Conservation (phyloP, 2,888 invertebrate genomes). For the Xylota segnis region DNA sequence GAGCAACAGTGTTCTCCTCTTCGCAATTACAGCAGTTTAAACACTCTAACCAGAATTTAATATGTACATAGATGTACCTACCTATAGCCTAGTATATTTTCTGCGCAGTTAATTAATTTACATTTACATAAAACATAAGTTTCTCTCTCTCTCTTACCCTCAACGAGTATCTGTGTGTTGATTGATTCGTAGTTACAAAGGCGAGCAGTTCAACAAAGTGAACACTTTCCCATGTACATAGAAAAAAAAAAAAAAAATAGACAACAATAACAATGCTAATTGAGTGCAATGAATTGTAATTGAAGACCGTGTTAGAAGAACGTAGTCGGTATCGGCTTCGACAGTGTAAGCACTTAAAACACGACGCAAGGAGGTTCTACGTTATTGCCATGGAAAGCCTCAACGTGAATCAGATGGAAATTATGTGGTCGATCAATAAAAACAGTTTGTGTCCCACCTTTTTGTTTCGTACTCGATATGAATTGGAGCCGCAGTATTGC, state of each 20-base stretch:
- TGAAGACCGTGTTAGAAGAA: slow-evolving; percentile 49
- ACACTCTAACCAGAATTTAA: slow-evolving; percentile 15
- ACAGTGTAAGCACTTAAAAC: slow-evolving; percentile 19
- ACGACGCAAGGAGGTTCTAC: slow-evolving; percentile 4
- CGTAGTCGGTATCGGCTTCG: slow-evolving; percentile 8
- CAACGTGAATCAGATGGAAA: slow-evolving; percentile 21
- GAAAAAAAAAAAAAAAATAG: slow-evolving; percentile 27
- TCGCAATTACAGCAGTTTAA: background rate
- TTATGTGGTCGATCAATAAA: slow-evolving; percentile 48
- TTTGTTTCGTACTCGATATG: slow-evolving; percentile 19
- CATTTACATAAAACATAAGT: slow-evolving; percentile 53
- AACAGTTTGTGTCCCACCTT: slow-evolving; percentile 20
- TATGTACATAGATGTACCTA: too few species aligned
- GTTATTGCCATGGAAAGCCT: background rate
- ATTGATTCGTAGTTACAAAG: slow-evolving; percentile 55
- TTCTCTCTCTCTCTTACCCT: background rate
- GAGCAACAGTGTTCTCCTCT: background rate
- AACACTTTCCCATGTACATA: slow-evolving; percentile 22
- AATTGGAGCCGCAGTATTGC: slow-evolving; percentile 9
- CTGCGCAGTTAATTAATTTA: slow-evolving; percentile 45
- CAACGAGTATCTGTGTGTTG: background rate
- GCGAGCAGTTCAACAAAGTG: slow-evolving; percentile 40
- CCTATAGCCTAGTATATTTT: background rate
- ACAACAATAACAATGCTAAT: slow-evolving; percentile 61
- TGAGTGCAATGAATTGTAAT: slow-evolving; percentile 72